Conservation (phyloP, 2,113 vertebrate species). For the Nerophis lumbriciformis region DNA sequence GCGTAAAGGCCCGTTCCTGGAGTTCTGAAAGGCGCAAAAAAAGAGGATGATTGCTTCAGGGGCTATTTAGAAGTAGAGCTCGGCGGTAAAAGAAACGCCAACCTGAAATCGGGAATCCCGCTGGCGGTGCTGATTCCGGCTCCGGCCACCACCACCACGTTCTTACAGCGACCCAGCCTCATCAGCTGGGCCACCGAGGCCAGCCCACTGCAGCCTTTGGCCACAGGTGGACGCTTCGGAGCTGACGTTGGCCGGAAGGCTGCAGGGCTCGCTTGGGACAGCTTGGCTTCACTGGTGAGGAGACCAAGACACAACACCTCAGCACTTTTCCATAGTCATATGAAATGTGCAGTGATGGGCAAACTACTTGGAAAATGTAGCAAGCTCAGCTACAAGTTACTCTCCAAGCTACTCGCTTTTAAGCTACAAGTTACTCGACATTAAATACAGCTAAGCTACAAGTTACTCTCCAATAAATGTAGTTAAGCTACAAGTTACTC, state of each 20-base stretch:
- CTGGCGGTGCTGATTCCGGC: constrained; percentile 79
- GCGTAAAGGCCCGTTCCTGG: constrained; percentile 75
- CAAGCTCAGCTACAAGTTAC: no score
- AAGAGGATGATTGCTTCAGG: no score
- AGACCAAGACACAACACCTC: not conserved
- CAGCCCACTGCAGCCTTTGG: constrained; percentile 37
- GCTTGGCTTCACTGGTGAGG: constrained; percentile 45
- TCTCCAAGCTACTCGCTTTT: no score
- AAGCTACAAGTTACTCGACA: no score
- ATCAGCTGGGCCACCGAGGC: constrained; percentile 71
- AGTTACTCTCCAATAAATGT: no score
- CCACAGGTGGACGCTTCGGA: not conserved
- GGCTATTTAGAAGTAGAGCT: not conserved
- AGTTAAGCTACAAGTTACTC: no score
- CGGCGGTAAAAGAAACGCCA: not conserved
- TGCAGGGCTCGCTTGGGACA: constrained; percentile 9
- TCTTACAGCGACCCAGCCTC: constrained; percentile 66
- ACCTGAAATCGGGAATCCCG: constrained; percentile 79
- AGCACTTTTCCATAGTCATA: not conserved
- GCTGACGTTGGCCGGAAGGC: not conserved
- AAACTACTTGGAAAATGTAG: no score
- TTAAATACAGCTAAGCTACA: no score
- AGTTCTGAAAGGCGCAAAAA: constrained; percentile 46
- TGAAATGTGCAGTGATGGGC: no score
- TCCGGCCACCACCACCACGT: constrained; percentile 74